Evolutionary conservation across 2,888 invertebrate genomes (phyloP).

Genomic region (Microdon myrmicae): DNA sequence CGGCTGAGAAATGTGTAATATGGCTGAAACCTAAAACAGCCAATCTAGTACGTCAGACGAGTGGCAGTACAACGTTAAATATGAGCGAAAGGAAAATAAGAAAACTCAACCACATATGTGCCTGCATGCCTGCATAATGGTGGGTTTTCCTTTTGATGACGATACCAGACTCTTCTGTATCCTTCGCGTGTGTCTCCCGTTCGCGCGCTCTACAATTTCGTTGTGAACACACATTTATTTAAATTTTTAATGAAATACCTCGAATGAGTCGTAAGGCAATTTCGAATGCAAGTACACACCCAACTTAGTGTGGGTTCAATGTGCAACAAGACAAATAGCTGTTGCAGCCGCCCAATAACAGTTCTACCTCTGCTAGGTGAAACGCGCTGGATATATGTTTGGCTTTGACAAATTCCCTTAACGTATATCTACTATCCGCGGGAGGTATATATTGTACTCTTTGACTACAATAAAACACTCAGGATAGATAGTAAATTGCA

Average conservation of each 20-base stretch:
- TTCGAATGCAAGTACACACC: slow-evolving; percentile 30
- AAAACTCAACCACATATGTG: slow-evolving; percentile 3
- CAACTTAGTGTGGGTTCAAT: slow-evolving; percentile 29
- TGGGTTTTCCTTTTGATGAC: slow-evolving; percentile 20
- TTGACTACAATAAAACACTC: slow-evolving; percentile 31
- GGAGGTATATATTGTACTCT: background rate
- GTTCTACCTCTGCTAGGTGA: too few relatives aligned
- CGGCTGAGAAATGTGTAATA: slow-evolving; percentile 9
- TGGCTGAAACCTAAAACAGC: slow-evolving; percentile 16
- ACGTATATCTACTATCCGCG: slow-evolving; percentile 17
- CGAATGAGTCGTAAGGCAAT: slow-evolving; percentile 48
- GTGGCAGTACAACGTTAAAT: background rate
- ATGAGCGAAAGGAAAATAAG: background rate
- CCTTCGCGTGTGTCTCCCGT: too few relatives aligned
- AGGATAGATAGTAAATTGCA: slow-evolving; percentile 42
- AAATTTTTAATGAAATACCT: slow-evolving; percentile 51
- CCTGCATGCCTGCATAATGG: slow-evolving; percentile 31
- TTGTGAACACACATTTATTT: slow-evolving; percentile 13
- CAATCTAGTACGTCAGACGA: slow-evolving; percentile 15
- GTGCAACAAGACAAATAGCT: slow-evolving; percentile 47
- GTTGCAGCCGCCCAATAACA: slow-evolving; percentile 32
- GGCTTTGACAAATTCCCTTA: slow-evolving; percentile 45
- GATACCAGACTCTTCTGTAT: background rate
- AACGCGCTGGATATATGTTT: too few relatives aligned
- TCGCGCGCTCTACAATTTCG: slow-evolving; percentile 2